A percentile compares a stretch with the other conserved stretches of the same genome.
Conservation (phyloP, 2,113 vertebrate species). For the Micronycteris hirsuta region DNA sequence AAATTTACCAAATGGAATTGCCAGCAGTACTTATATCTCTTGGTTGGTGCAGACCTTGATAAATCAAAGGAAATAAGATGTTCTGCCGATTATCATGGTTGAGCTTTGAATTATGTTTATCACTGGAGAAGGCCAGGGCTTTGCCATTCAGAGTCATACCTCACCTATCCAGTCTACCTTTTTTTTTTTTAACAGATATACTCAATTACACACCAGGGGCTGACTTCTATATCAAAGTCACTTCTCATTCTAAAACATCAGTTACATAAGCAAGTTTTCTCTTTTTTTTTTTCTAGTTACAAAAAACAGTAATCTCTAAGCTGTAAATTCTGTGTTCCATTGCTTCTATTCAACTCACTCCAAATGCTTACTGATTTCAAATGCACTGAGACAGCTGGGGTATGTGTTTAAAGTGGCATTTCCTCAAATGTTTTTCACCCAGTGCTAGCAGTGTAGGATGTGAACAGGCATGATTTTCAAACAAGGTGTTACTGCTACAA, state of each 20-base stretch:
- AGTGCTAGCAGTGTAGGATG: background rate
- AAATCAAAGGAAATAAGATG: background rate
- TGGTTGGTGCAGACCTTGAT: background rate
- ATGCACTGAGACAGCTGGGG: background rate
- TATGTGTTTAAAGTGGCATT: background rate
- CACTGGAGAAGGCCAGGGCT: background rate
- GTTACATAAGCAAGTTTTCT: background rate
- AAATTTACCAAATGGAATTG: background rate
- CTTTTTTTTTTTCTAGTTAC: background rate
- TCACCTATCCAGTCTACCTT: background rate
- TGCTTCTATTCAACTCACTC: background rate
- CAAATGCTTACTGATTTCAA: background rate
- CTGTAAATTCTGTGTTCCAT: background rate
- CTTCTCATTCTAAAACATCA: background rate
- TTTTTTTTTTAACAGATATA: background rate
- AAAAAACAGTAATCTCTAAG: background rate
- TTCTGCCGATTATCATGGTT: background rate
- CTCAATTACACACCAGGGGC: background rate
- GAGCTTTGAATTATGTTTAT: background rate
- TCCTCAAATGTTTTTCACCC: background rate
- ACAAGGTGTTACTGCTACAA: background rate
- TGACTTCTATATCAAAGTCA: background rate
- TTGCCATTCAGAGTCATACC: background rate
- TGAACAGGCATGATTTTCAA: background rate
- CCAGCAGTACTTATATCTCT: background rate